Percentiles rank a stretch among this genome's conserved stretches.
Evolutionary conservation across 2,888 invertebrate species (phyloP).

Genomic region (Ischnus inquisitorius): DNA sequence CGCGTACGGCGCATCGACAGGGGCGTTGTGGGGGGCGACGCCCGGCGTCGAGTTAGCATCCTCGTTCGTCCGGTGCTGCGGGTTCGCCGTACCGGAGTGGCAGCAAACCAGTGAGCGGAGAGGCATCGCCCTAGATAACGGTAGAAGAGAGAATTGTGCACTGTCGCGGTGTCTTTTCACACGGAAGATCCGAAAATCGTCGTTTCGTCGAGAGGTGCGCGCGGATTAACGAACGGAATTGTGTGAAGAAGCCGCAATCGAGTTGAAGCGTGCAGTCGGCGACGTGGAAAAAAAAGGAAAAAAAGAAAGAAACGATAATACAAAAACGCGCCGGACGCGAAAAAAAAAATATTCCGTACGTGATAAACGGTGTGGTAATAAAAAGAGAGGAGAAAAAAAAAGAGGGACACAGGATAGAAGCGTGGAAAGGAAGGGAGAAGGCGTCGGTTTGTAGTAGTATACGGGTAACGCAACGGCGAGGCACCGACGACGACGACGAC

Average conservation of each 20-base stretch:
- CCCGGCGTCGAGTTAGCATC: constrained; percentile 68
- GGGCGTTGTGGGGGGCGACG: constrained; percentile 61
- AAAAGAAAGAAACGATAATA: constrained; percentile 11
- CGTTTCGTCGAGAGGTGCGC: constrained; percentile 43
- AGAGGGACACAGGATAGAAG: constrained; percentile 6
- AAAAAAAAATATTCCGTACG: constrained; percentile 7
- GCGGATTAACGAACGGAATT: constrained; percentile 33
- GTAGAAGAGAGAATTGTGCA: constrained; percentile 79
- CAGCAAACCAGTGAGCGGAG: constrained; percentile 77
- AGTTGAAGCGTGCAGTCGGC: too few relatives aligned
- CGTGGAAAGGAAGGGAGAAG: constrained; percentile 37
- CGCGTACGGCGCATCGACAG: background rate
- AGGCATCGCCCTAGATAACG: constrained; percentile 85
- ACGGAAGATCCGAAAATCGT: constrained; percentile 65
- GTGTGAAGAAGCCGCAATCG: background rate
- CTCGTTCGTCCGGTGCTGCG: constrained; percentile 53
- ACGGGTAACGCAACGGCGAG: constrained; percentile 61
- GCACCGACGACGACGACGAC: constrained; percentile 30
- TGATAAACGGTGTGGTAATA: constrained; percentile 6
- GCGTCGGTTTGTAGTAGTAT: constrained; percentile 51
- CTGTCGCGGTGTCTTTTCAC: constrained; percentile 76
- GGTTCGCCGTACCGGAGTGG: constrained; percentile 65
- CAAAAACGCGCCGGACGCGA: constrained; percentile 41
- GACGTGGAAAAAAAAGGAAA: constrained; percentile 22
- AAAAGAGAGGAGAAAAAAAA: constrained; percentile 20